Evolutionary conservation across 2,113 vertebrate genomes (phyloP).

Genomic region (Tapirus terrestris): DNA sequence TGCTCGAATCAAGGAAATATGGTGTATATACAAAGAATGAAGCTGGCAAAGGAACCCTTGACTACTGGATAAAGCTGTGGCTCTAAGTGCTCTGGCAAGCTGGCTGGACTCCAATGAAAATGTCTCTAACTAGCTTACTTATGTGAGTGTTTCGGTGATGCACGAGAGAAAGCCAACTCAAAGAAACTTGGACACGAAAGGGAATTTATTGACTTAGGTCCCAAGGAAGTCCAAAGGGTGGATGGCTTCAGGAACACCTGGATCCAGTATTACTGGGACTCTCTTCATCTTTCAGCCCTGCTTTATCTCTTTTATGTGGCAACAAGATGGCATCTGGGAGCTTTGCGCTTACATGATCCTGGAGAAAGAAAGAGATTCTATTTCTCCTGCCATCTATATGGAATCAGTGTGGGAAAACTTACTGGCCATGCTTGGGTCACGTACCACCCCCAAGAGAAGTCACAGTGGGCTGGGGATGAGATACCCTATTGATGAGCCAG

Average conservation of each 20-base stretch:
- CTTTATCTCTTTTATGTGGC: background rate
- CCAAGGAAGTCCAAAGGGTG: background rate
- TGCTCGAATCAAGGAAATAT: constrained; percentile 59
- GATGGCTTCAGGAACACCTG: background rate
- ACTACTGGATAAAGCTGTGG: constrained; percentile 51
- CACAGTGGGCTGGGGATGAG: background rate
- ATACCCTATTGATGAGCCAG: background rate
- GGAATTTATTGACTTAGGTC: background rate
- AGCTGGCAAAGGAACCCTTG: constrained; percentile 30
- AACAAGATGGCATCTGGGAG: background rate
- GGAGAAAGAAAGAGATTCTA: background rate
- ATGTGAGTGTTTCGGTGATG: background rate
- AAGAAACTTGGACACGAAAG: background rate
- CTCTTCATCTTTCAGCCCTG: background rate
- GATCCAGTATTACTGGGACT: background rate
- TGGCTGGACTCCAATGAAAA: constrained; percentile 41
- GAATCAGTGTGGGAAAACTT: background rate
- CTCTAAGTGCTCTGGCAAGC: background rate
- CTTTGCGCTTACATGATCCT: background rate
- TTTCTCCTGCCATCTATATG: background rate
- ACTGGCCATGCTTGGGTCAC: background rate
- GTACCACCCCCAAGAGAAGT: background rate
- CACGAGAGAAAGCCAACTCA: background rate
- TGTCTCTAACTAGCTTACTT: constrained; percentile 33
- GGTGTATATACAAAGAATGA: constrained; percentile 32